Base-by-base conservation (phyloP, 2,888 invertebrate genomes). In the Pseudolycoriella hygida region DNA sequence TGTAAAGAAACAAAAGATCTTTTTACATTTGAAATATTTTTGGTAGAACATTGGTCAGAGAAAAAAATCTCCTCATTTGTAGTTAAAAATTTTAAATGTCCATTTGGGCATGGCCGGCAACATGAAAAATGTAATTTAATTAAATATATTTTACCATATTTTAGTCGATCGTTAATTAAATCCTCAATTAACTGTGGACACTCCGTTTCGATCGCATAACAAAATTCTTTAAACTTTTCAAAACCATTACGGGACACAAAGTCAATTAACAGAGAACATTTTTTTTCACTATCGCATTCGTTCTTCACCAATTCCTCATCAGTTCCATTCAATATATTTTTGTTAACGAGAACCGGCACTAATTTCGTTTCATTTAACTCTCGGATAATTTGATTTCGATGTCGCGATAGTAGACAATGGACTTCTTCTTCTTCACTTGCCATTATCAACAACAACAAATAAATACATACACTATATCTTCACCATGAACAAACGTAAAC, bases 361-460 rank as follows among this genome's bases (percentile, higher is more conserved):
- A 77, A 64, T 60, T 76, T 74, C 50, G 76, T 76, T 52, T 72
- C 71, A 56, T 70, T 68, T 53, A 77, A 60, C 66, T 77, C 76
- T 48, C 71, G 70, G 55, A 75, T 67, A 54, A 77, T 69, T 48
- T 73, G 71, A 42, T 70, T 67, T 62, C 73, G 74, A 61, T 77
- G 76, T 45, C 76, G 71, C 53, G 71, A 67, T 47, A 77, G 64
- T 51, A 75, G 67, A 54, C 73, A 72, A 59, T 74, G 72, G 52
- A 77, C 76, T 52, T 64, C 64, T 48, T 64, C 64, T 51, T 61
- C 62, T 51, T 64, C 64, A 40, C 41, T 44, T 38, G 42, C 39
- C 41, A 42, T 46, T 25, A 25, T 25, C n/a, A n/a, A n/a, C n/a
- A n/a, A n/a, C n/a, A n/a, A 25, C 25, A 25, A 25, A 25, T 25